These are phyloP conservation scores for Drosophila punjabiensis DNA, from an alignment of 1,140 invertebrate genomes.

Conservation along the genomic window DNA sequence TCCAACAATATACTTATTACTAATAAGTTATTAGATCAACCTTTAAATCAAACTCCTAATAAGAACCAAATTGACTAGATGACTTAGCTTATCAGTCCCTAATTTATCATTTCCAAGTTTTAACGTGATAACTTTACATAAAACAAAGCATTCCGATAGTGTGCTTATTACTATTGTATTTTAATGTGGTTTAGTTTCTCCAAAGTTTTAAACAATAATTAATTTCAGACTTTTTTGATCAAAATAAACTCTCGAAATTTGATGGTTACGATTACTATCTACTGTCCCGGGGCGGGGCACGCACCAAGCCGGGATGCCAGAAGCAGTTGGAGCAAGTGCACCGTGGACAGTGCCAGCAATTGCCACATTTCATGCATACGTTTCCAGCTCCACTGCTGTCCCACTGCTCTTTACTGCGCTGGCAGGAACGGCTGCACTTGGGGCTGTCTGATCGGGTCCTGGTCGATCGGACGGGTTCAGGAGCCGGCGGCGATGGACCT, in stretches of 20 bases:
- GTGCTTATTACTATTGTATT: too few relatives aligned
- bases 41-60: too few relatives aligned
- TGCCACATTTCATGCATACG: conserved; percentile 42
- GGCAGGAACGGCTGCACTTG: conserved; percentile 28
- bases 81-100: neutral
- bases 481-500: neutral
- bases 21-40: too few relatives aligned
- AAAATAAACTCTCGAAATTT: neutral
- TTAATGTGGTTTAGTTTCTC: too few relatives aligned
- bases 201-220: neutral
- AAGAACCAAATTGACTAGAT: too few relatives aligned
- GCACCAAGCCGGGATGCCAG: conserved; percentile 41
- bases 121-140: neutral
- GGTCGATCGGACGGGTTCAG: neutral
- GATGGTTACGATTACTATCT: neutral
- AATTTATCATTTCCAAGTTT: neutral
- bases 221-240: neutral
- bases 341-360: conserved; percentile 46
- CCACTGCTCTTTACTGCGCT: conserved; percentile 32
- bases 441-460: conserved; percentile 7
- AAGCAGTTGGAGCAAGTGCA: conserved; percentile 57
- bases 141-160: too few relatives aligned
- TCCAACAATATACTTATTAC: too few relatives aligned
- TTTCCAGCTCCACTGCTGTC: conserved; percentile 18
- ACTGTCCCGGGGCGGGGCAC: conserved; percentile 10